Evolutionary conservation across 2,113 vertebrate species (phyloP), one percentile per base, ranked within the genome.

Genomic region (Circaetus cinerascens): DNA sequence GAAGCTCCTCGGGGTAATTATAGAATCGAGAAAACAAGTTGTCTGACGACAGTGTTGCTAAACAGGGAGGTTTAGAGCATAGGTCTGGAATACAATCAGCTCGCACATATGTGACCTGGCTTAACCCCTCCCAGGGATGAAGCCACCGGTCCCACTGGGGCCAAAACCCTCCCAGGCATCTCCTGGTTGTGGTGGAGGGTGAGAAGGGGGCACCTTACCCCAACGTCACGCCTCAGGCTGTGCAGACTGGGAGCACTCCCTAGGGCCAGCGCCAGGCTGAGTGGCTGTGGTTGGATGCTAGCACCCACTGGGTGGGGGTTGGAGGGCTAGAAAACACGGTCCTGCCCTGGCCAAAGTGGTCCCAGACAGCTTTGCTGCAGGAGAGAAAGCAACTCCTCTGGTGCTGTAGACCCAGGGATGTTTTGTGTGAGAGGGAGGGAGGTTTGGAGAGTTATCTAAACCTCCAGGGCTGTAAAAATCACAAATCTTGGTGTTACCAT

Each of bases 21-120:
- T 97, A 96, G 97, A 97, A 95, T 97, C 20, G 51, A 80, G 94
- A 97, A 98, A 98, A 97, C 96, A 97, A 97, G 97, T 86, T 88
- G 89, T 95, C 90, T 96, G 97, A 98, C 77, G 94, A 97, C 95
- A 97, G 92, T 29, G 68, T 95, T 94, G 93, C 95, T 95, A 98
- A 97, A 98, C 93, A 84, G 90, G 86, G 96, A 95, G 66, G 94
- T 95, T 97, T 97, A 97, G 96, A 95, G 94, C 96, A 96, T 93
- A 92, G 94, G 95, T 89, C 87, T 94, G 96, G 97, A 98, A 97
- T 96, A 97, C 97, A 96, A 96, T 93, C 95, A 95, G 93, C 94
- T 73, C 27, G 56, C 95, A 92, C 87, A 94, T 88, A 94, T 18
- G 0, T 94, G 96, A 96, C 93, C 97, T 95, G 82, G 95, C 95